These are phyloP conservation scores for Gasterosteus nipponicus DNA, from an alignment of 2,113 vertebrate species.

Conservation along the genomic window DNA sequence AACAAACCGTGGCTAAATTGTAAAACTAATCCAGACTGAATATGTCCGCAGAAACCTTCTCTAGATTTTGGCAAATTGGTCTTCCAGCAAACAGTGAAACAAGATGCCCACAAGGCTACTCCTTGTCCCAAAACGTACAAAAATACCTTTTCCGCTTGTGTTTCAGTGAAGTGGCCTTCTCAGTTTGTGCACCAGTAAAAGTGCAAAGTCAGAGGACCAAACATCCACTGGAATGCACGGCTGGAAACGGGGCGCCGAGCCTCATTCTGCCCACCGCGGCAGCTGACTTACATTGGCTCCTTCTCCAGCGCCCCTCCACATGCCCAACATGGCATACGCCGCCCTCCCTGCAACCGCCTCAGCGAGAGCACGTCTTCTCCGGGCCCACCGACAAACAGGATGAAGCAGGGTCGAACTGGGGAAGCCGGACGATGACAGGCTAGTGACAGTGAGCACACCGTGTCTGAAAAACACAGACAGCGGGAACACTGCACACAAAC, in stretches of 20 bases:
- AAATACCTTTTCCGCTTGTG: conserved; percentile 36
- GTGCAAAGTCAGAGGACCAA: conserved; percentile 26
- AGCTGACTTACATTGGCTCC: conserved; percentile 65
- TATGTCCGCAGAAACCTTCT: conserved; percentile 53
- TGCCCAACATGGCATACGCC: conserved; percentile 60
- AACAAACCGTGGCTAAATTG: conserved; percentile 34
- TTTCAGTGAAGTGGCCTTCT: conserved; percentile 28
- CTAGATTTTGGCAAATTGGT: conserved; percentile 43
- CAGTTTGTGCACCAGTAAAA: neutral
- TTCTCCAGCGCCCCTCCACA: conserved; percentile 61
- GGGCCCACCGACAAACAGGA: conserved; percentile 59
- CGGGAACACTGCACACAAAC: conserved; percentile 8
- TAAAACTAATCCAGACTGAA: conserved; percentile 39
- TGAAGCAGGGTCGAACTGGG: conserved; percentile 31
- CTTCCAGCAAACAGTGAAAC: conserved; percentile 59
- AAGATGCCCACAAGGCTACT: conserved; percentile 48
- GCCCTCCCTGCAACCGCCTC: conserved; percentile 38
- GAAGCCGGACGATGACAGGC: conserved; percentile 44
- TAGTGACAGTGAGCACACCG: conserved; percentile 45
- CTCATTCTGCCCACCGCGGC: conserved; percentile 45
- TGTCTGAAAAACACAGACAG: conserved; percentile 36
- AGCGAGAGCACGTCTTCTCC: conserved; percentile 35
- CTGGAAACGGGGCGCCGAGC: conserved; percentile 26
- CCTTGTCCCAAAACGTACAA: conserved; percentile 41
- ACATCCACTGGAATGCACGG: conserved; percentile 24